phyloP scores from a whole-genome alignment of 1,140 invertebrate genomes.

The Ceratitis capitata region DNA sequence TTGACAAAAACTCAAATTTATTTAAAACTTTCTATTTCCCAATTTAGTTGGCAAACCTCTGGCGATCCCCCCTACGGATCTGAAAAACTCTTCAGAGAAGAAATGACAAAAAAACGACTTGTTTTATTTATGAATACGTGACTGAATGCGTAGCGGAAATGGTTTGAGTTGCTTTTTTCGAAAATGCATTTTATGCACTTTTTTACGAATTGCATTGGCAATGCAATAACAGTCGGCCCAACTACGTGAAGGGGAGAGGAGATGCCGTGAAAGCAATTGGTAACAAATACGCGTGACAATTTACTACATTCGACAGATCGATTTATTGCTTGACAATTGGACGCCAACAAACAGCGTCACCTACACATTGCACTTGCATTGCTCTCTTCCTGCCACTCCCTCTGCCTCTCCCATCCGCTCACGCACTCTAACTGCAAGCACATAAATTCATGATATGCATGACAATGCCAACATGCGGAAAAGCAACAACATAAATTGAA shows the following conservation, averaged over 20 bases:
- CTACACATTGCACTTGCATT: background rate
- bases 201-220: slow-evolving; percentile 48
- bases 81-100: background rate
- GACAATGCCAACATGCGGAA: slow-evolving; percentile 24
- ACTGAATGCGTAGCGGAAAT: background rate
- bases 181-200: slow-evolving; percentile 65
- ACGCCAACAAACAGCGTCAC: slow-evolving; percentile 13
- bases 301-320: slow-evolving; percentile 64
- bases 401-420: too few relatives aligned
- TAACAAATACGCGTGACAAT: slow-evolving; percentile 49
- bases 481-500: slow-evolving; percentile 32
- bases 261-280: slow-evolving; percentile 29
- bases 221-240: slow-evolving; percentile 6
- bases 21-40: background rate
- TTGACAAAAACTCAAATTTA: too few relatives aligned
- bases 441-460: slow-evolving; percentile 32
- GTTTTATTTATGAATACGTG: background rate
- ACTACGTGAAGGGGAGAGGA: background rate
- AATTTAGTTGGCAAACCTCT: background rate
- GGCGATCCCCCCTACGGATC: background rate
- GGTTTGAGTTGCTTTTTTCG: slow-evolving; percentile 60
- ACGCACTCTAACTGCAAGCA: too few relatives aligned
- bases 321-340: slow-evolving; percentile 65
- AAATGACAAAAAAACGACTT: background rate
- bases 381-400: too few relatives aligned